Evolutionary conservation across 2,797 vertebrate genomes (phyloP).

Genomic region (Gallinago solitaria): DNA sequence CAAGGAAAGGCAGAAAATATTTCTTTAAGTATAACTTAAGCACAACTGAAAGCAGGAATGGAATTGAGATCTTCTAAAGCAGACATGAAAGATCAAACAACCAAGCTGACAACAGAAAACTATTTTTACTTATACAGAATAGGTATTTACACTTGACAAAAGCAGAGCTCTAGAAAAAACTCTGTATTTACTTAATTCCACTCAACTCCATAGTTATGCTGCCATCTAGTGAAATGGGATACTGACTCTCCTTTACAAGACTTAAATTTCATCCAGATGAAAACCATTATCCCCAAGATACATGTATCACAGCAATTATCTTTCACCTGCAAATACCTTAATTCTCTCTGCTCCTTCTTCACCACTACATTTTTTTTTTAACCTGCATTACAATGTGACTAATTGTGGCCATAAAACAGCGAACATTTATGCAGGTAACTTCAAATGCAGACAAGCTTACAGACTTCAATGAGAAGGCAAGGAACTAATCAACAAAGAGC

Average conservation of each 20-base stretch:
- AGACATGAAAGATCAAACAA: not conserved
- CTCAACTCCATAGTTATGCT: not conserved
- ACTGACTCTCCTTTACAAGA: not conserved
- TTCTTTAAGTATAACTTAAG: not conserved
- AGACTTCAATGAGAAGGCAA: not conserved
- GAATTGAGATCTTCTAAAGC: not conserved
- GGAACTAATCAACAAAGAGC: not conserved
- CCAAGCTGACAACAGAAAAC: not conserved
- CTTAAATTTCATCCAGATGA: not conserved
- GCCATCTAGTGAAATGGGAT: constrained; percentile 44
- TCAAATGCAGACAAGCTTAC: not conserved
- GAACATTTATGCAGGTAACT: not conserved
- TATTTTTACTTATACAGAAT: not conserved
- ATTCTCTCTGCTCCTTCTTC: not conserved
- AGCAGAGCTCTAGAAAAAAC: not conserved
- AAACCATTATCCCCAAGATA: not conserved
- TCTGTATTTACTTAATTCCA: not conserved
- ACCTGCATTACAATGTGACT: not conserved
- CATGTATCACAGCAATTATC: not conserved
- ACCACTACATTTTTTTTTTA: not conserved
- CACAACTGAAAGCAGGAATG: not conserved
- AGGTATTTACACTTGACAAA: not conserved
- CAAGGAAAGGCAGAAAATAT: not conserved
- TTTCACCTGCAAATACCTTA: not conserved
- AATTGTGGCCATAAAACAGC: not conserved